Evolutionary conservation across 2,797 vertebrate species (phyloP), one percentile per base, ranked within the genome.

Genomic region (Sarcophilus harrisii): DNA sequence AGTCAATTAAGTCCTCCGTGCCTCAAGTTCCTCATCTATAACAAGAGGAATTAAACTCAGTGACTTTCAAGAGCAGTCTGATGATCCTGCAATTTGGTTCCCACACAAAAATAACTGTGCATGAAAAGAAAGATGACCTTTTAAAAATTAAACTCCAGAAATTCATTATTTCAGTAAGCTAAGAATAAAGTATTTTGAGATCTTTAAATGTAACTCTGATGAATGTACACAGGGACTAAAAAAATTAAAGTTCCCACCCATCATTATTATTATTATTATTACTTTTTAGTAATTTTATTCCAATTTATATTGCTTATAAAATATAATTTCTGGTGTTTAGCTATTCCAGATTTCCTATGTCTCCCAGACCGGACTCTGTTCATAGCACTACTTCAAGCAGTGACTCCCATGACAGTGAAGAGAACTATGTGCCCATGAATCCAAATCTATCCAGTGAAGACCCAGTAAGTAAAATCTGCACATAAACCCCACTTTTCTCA

Each of bases 381-480:
- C 99, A 99, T 98, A 99, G 99, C 98, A 99, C 99, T 97, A 99
- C 99, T 97, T 99, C 99, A 98, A 99, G 99, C 99, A 99, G 99
- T 98, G 99, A 99, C 98, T 99, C 99, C 2, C 99, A 99, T 38
- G 99, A 99, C 98, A 99, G 99, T 98, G 99, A 99, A 97, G 99
- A 99, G 98, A 99, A 99, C 99, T 99, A 99, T 98, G 99, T 99
- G 98, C 97, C 99, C 99, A 99, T 99, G 99, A 99, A 99, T 98
- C 99, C 99, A 99, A 99, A 99, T 99, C 99, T 99, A 98, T 98
- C 99, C 98, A 98, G 99, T 98, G 99, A 99, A 98, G 99, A 99
- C 98, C 98, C 99, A 98, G 99, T 99, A 99, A 98, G 99, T 99
- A 99, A 99, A 98, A 95, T 94, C 96, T 98, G 94, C 96, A 0